These are phyloP conservation scores for Alces alces DNA, from an alignment of 2,113 vertebrate genomes.

Conservation along the genomic window DNA sequence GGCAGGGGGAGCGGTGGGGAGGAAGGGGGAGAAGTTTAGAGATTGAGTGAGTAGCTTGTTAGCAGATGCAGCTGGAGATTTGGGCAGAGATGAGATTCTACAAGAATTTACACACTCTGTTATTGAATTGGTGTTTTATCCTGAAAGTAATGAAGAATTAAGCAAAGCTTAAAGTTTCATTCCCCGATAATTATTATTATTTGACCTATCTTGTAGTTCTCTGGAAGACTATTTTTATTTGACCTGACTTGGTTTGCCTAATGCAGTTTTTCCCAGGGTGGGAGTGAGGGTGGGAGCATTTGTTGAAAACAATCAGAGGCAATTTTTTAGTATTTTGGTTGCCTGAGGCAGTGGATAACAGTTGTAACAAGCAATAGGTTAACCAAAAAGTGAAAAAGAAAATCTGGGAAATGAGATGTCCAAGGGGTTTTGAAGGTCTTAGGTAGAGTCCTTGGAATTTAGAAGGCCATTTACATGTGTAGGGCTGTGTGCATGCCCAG, in stretches of 20 bases:
- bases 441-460: neutral
- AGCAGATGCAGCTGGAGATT: neutral
- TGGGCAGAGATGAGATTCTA: neutral
- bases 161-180: neutral
- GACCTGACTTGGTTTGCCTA: neutral
- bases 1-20: fast-evolving
- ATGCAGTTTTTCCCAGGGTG: neutral
- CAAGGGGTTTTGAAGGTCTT: neutral
- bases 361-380: neutral
- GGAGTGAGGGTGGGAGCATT: neutral
- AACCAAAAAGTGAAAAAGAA: neutral
- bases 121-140: neutral
- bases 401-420: neutral
- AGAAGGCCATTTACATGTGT: neutral
- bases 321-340: neutral
- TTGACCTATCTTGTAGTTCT: neutral
- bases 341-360: neutral
- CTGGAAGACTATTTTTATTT: neutral
- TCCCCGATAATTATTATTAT: neutral
- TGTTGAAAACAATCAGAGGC: neutral
- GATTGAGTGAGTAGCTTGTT: neutral
- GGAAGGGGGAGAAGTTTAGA: neutral
- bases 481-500: neutral
- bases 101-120: neutral
- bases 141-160: neutral